phyloP scores from a whole-genome alignment of 2,888 invertebrate genomes.

The Drosophila histrio region DNA sequence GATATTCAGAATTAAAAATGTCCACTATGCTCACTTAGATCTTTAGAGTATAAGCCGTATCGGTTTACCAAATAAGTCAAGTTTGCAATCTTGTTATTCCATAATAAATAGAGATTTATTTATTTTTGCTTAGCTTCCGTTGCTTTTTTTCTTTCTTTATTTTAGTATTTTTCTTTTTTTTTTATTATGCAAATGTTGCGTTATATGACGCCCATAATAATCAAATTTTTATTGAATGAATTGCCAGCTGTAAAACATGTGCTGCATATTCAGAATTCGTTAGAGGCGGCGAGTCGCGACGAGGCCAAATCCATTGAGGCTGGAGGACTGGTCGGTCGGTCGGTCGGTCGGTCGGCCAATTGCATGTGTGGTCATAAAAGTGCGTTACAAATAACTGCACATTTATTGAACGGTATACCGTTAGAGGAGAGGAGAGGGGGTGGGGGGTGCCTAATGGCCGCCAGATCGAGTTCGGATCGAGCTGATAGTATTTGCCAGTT shows the following conservation, averaged over 20 bases:
- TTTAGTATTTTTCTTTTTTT: not conserved
- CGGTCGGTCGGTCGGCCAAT: constrained; percentile 38
- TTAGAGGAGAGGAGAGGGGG: no score
- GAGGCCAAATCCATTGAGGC: constrained; percentile 72
- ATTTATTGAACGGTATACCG: constrained; percentile 60
- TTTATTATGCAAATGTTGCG: constrained; percentile 36
- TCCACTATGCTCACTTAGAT: not conserved
- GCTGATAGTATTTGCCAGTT: constrained; percentile 35
- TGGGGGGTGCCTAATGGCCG: constrained; percentile 36
- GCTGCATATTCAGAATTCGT: constrained; percentile 33
- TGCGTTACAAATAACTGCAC: constrained; percentile 75
- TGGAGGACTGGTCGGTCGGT: not conserved
- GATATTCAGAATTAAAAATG: no score
- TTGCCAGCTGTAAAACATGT: constrained; percentile 60
- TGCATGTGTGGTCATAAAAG: constrained; percentile 64
- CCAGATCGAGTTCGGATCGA: constrained; percentile 17
- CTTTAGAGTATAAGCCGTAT: constrained; percentile 15
- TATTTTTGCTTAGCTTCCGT: constrained; percentile 16
- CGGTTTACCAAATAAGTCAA: not conserved
- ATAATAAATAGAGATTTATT: constrained; percentile 38
- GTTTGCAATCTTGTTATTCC: constrained; percentile 16
- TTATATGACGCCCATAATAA: constrained; percentile 72
- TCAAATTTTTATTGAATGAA: constrained; percentile 76
- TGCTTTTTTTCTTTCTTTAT: constrained; percentile 8
- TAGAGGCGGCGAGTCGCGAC: constrained; percentile 16